Conservation (phyloP, 1,140 invertebrate species). For the Euwallacea similis region DNA sequence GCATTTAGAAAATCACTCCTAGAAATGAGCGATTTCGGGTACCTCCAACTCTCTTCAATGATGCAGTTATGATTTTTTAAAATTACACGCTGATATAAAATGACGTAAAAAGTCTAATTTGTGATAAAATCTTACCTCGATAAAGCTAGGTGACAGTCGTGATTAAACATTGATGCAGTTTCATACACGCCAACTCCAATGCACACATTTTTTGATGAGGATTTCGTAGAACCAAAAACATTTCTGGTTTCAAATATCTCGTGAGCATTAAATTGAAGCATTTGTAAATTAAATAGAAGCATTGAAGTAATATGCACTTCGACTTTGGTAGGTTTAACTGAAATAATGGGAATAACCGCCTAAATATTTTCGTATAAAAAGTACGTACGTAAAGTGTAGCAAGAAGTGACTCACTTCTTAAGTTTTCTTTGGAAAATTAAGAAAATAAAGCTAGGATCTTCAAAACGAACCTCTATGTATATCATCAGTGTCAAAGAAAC, state of each 20-base stretch:
- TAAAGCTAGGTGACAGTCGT: slow-evolving; percentile 82
- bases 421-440: too few species aligned
- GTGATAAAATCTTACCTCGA: slow-evolving; percentile 60
- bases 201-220: slow-evolving; percentile 61
- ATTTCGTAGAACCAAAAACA: slow-evolving; percentile 55
- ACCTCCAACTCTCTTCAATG: too few species aligned
- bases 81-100: too few species aligned
- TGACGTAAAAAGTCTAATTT: neutral
- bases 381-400: neutral
- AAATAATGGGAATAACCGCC: too few species aligned
- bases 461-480: neutral
- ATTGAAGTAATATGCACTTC: slow-evolving; percentile 47
- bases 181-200: slow-evolving; percentile 82
- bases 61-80: too few species aligned
- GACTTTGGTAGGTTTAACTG: too few species aligned
- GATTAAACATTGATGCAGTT: slow-evolving; percentile 82
- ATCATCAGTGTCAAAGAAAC: slow-evolving; percentile 58
- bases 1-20: too few species aligned
- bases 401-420: too few species aligned
- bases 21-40: too few species aligned
- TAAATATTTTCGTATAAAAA: neutral
- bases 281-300: slow-evolving; percentile 73
- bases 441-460: neutral
- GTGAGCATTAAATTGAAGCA: slow-evolving; percentile 88
- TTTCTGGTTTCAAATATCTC: slow-evolving; percentile 78